Base-by-base conservation (phyloP, 2,888 invertebrate species). In the Anodontia alba region DNA sequence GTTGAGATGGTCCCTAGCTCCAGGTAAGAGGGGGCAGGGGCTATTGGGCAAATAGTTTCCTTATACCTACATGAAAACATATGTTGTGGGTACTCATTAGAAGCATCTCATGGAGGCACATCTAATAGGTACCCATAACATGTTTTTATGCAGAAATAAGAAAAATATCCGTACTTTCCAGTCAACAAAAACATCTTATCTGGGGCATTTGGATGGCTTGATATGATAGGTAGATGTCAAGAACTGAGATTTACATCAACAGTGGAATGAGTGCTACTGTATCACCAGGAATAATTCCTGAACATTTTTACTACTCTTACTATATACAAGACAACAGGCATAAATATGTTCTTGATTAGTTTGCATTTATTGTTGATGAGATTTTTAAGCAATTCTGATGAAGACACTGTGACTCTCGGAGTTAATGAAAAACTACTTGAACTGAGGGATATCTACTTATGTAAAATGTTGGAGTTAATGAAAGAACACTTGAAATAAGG, bases 321-420 rank as follows among this genome's bases (percentile, higher is more conserved):
- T 46, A 46, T 17, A 38, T 12, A 38, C 38, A 38, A 38, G 12
- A 38, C 38, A 38, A 38, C 38, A 54, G 23, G 26, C 26, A 26
- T 5, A 54, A 54, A 54, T 54, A 54, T 54, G 54, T n/a, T 54
- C n/a, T n/a, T 54, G 7, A 62, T 62, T 62, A 62, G 33, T 62
- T 62, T 62, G 7, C 33, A 62, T 12, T 62, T 15, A 62, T 8
- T 33, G 33, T 2, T 62, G 62, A 62, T 10, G 23, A 62, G 62
- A 3, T 31, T 33, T 29, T 62, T 62, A 33, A 33, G 33, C 1
- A 20, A 31, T 62, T 57, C 57, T 57, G 2, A 20, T n/a, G n/a
- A 54, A 54, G 23, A 54, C 54, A 26, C 23, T 1, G 54, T 54
- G 54, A 54, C 54, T 54, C n/a, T 8, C 5, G 26, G 5, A 10